A percentile compares a stretch with the other conserved stretches of the same genome.
These are phyloP conservation scores for Macropis europaea DNA, from an alignment of 2,888 invertebrate species.

Conservation along the genomic window DNA sequence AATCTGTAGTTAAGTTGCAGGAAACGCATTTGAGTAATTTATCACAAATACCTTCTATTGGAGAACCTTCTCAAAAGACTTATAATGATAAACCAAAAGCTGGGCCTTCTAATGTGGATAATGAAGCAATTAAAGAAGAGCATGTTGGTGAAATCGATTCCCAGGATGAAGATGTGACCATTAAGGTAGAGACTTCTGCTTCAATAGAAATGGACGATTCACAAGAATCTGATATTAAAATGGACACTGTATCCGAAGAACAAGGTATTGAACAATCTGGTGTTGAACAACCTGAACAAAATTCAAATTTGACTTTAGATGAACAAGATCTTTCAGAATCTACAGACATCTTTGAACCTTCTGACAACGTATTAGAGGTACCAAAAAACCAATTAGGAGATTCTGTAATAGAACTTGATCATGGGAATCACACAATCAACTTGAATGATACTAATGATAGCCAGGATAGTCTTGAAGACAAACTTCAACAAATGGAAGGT, in stretches of 20 bases:
- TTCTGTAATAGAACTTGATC: constrained; percentile 70
- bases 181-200: constrained; percentile 40
- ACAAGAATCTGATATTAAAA: constrained; percentile 48
- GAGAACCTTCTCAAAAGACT: constrained; percentile 47
- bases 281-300: constrained; percentile 55
- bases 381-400: constrained; percentile 62
- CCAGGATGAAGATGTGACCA: constrained; percentile 19
- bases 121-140: constrained; percentile 26
- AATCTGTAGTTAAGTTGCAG: constrained; percentile 76
- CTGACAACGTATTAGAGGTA: constrained; percentile 57
- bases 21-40: constrained; percentile 74
- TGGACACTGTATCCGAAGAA: constrained; percentile 32
- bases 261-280: constrained; percentile 45
- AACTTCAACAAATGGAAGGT: constrained; percentile 78
- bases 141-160: constrained; percentile 10
- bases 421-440: constrained; percentile 70
- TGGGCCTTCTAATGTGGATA: constrained; percentile 12
- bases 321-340: constrained; percentile 65
- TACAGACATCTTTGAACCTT: constrained; percentile 69
- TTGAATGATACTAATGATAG: constrained; percentile 77
- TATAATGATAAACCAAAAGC: constrained; percentile 34
- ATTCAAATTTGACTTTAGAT: constrained; percentile 30
- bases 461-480: constrained; percentile 77
- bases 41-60: constrained; percentile 68
- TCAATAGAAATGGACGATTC: constrained; percentile 39